Base-by-base conservation (phyloP, 1,140 invertebrate species). In the Lineus longissimus region DNA sequence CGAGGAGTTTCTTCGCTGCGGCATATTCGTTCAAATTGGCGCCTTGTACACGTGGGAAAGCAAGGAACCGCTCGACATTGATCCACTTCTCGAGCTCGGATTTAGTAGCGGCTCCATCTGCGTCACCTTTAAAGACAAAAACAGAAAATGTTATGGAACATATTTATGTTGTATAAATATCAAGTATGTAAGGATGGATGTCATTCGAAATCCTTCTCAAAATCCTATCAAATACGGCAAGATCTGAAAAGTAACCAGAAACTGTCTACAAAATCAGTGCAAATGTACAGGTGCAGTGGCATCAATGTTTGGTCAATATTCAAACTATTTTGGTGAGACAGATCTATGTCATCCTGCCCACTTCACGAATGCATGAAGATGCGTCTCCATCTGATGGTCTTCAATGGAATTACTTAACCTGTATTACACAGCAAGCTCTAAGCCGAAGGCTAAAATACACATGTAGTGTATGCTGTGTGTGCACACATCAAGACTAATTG, bases 51-150 rank as follows among this genome's bases (percentile, higher is more conserved):
- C 92, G 93, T 11, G 92, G 90, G 73, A 97, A 96, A 55, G 91
- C 88, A 33, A 89, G 86, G 85, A 97, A 98, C 63, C 95, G 84
- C 78, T 98, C 94, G 43, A 88, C 84, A 74, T 92, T 92, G 23
- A 98, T 86, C 94, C 94, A 98, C 55, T 88, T 87, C 64, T 88
- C 86, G 64, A 95, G 80, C 7, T 2, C 30, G 22, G 64, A 62
- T 57, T 69, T 73, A 23, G 73, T 72, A 1, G 60, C 65, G 1
- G 71, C 45, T 33, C 61, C 70, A 59, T 72, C 70, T 36, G 70
- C 74, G 22, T 72, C 33, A 13, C 55, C 40, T 45, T 66, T 40
- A 47, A 58, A 62, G 36, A 64, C 45, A 51, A 51, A 51, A 51
- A 7, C 6, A 9, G 6, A 51, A 4, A 27, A 27, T 51, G 6